Evolutionary conservation across 2,797 vertebrate species (phyloP), one percentile per base, ranked within the genome.

Genomic region (Chloroceryle amazona): DNA sequence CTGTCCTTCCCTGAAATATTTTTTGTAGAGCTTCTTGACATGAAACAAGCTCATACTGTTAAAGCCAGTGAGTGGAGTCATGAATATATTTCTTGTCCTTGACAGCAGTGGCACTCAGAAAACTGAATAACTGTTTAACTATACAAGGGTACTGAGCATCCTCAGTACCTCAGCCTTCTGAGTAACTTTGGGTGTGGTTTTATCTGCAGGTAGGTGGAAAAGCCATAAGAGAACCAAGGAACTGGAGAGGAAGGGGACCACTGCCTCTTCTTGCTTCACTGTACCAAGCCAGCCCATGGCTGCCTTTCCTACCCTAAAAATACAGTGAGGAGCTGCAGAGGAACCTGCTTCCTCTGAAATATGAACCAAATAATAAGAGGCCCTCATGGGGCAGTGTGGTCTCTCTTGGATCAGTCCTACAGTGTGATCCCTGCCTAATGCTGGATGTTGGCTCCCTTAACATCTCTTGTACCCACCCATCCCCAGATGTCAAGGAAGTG

Each of bases 81-180:
- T 61, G 88, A 94, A 67, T 96, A 65, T 91, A 42, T 95, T 96
- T 94, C 93, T 96, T 80, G 88, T 93, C 95, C 94, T 96, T 95
- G 86, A 89, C 93, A 95, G 85, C 79, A 86, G 60, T 75, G 79
- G 68, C 60, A 76, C 80, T 95, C 82, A 76, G 78, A 67, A 92
- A 94, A 94, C 81, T 72, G 88, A 92, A 47, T 71, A 96, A 72
- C 37, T 76, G 60, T 66, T 94, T 89, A 78, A 80, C 78, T 90
- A 23, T 66, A 71, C 81, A 74, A 96, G 81, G 61, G 46, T 93
- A 58, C 81, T 68, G 71, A 54, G 67, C 0, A 0, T 80, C 52
- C 93, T 92, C 49, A 41, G 41, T 41, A 68, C 33, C 33, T 62
- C 58, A 76, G 90, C 47, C 67, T 81, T 90, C 86, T 11, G 5